A percentile compares a stretch with the other conserved stretches of the same genome.
phyloP scores from a whole-genome alignment of 2,888 invertebrate genomes.

The Chymomyza amoena region DNA sequence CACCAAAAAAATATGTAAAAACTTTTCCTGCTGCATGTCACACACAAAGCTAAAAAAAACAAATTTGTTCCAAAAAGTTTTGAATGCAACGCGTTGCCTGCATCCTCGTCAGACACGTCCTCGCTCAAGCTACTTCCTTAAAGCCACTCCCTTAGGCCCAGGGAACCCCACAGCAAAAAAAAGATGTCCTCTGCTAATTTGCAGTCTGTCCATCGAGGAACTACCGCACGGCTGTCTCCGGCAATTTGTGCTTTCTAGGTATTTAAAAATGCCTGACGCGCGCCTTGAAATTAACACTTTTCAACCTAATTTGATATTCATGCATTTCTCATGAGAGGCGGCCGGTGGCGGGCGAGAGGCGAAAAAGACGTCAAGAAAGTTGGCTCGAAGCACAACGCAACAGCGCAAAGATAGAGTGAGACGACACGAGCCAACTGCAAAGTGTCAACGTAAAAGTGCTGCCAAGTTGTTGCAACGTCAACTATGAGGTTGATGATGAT shows the following conservation, averaged over 20 bases:
- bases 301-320: conserved; percentile 68
- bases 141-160: neutral
- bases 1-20: neutral
- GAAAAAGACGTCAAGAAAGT: neutral
- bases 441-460: conserved; percentile 25
- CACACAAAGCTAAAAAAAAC: neutral
- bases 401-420: neutral
- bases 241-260: conserved; percentile 1
- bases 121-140: neutral
- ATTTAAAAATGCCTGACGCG: conserved; percentile 4
- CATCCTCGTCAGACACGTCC: too few relatives aligned
- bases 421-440: neutral
- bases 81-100: neutral
- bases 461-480: conserved; percentile 6
- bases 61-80: neutral
- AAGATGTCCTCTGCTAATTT: neutral
- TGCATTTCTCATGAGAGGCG: conserved; percentile 59
- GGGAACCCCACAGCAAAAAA: neutral
- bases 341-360: neutral
- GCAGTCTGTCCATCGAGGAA: neutral
- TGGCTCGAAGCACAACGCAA: neutral
- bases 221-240: neutral
- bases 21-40: neutral
- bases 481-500: neutral
- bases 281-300: conserved; percentile 69